Conservation (phyloP, 2,888 invertebrate species). For the Teinopalpus imperialis region DNA sequence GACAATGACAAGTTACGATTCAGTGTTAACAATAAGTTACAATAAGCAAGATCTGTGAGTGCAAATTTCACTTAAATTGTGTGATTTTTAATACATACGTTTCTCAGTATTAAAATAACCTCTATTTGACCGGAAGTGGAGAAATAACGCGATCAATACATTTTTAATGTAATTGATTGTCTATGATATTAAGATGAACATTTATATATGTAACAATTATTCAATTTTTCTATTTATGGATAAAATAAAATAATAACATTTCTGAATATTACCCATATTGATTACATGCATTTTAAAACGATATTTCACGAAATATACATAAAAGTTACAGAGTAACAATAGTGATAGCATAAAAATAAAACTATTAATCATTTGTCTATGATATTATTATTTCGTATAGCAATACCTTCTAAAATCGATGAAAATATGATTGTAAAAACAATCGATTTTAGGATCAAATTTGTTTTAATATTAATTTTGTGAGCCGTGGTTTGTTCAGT, state of each 20-base stretch:
- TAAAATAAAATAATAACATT: not conserved
- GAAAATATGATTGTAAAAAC: too few species aligned
- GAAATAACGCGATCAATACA: constrained; percentile 39
- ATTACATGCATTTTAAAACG: too few species aligned
- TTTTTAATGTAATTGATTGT: constrained; percentile 30
- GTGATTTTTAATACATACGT: not conserved
- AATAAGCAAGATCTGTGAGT: constrained; percentile 5
- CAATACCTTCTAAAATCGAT: constrained; percentile 23
- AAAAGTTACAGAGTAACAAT: too few species aligned
- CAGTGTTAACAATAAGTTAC: constrained; percentile 24
- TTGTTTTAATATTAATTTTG: too few species aligned
- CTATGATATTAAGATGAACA: constrained; percentile 17
- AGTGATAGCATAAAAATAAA: not conserved
- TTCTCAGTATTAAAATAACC: constrained; percentile 33
- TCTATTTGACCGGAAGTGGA: constrained; percentile 39
- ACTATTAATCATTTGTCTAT: constrained; percentile 11
- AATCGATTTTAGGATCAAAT: constrained; percentile 10
- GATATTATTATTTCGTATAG: constrained; percentile 18
- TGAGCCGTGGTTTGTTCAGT: too few species aligned
- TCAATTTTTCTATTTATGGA: not conserved
- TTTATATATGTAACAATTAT: not conserved
- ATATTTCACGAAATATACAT: too few species aligned
- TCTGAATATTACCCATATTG: too few species aligned
- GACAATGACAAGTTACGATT: constrained; percentile 35
- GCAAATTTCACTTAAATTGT: not conserved